Base-by-base conservation (phyloP, 2,113 vertebrate genomes). In the Morone saxatilis region DNA sequence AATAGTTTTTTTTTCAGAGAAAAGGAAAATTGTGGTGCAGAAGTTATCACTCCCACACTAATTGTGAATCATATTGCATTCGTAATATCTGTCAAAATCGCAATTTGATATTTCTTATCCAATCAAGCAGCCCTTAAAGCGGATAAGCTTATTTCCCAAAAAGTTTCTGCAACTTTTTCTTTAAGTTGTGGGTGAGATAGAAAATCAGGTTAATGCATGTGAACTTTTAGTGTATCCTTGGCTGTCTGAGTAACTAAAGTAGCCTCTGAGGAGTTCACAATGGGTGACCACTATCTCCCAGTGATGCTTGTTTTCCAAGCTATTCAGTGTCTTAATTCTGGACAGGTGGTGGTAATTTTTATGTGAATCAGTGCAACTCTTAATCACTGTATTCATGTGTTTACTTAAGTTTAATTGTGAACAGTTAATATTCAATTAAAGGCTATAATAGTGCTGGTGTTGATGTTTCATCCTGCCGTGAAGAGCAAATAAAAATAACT, bases 351-450 rank as follows among this genome's bases (percentile, higher is more conserved):
- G 36, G 17, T 31, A 0, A 11, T 31, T 31, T 25, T 31, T 19
- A 48, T 31, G 14, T 31, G 65, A 31, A 71, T 53, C 12, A 16
- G 25, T 14, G 4, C 16, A 38, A 11, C 11, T 56, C 2, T 48
- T 48, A 38, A 48, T 31, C 53, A 22, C 3, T 0, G 13, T 56
- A 41, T 20, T 31, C 3, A 57, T 67, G 22, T 38, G 31, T 57
- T 31, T 14, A 36, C 40, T 67, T 48, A 16, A 47, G 5, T 12
- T 22, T 50, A 11, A 78, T 22, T 60, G 54, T 60, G 13, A 45
- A n/a, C 19, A 16, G 41, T 60, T 74, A 41, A 19, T 66, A 10
- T 51, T 73, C 13, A 71, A 31, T 76, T 31, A 57, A 66, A 78
- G 14, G 19, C 25, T 16, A 11, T n/a, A 36, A 45, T 45, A 5